Percentiles rank a stretch among this genome's conserved stretches.
Conservation (phyloP, 1,140 invertebrate genomes). For the Paraescarpia echinospica region DNA sequence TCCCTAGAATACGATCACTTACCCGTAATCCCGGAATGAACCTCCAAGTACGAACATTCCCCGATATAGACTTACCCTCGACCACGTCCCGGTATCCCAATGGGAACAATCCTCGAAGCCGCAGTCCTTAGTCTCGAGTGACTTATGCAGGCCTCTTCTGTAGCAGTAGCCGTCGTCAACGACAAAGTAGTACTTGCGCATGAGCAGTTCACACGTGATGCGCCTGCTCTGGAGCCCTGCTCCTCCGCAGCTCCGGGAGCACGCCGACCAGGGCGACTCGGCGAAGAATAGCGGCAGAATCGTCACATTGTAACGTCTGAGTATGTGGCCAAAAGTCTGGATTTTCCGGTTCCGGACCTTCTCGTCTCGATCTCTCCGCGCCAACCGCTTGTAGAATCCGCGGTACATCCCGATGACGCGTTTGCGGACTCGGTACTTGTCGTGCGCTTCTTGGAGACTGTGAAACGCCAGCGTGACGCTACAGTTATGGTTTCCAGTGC, state of each 20-base stretch:
- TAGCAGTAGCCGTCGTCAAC: slow-evolving; percentile 71
- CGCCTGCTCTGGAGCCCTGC: slow-evolving; percentile 55
- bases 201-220: slow-evolving; percentile 69
- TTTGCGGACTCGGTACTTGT: background rate
- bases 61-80: slow-evolving; percentile 38
- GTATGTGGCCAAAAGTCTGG: background rate
- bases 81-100: slow-evolving; percentile 75
- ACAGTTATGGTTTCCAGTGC: background rate
- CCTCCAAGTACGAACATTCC: background rate
- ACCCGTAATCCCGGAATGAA: background rate
- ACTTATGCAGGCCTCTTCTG: slow-evolving; percentile 67
- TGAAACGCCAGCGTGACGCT: slow-evolving; percentile 1
- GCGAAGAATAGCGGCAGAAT: background rate
- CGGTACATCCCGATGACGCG: background rate
- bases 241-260: slow-evolving; percentile 46
- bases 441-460: background rate
- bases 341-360: background rate
- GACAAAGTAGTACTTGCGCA: slow-evolving; percentile 64
- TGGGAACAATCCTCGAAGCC: slow-evolving; percentile 71
- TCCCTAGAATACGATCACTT: background rate
- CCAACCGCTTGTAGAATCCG: background rate
- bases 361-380: background rate
- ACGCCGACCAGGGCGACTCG: slow-evolving; percentile 41
- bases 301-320: background rate
- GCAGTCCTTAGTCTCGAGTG: slow-evolving; percentile 70